These are phyloP conservation scores for Passer domesticus DNA, from an alignment of 2,113 vertebrate species.

Conservation along the genomic window DNA sequence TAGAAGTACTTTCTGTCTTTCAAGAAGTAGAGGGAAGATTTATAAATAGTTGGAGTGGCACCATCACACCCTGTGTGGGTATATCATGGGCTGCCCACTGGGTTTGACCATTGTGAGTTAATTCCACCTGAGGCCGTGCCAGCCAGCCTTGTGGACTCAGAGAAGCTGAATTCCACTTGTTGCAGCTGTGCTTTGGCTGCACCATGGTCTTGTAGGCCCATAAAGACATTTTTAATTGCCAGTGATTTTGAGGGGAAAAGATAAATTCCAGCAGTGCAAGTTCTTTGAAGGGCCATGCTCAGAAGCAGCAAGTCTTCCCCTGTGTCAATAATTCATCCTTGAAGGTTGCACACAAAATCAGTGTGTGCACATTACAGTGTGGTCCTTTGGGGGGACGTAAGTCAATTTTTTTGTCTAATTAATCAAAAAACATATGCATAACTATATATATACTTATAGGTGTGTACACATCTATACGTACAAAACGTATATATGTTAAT, in stretches of 20 bases:
- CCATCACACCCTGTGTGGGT: neutral
- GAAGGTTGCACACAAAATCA: neutral
- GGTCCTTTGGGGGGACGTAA: neutral
- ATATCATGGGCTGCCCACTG: neutral
- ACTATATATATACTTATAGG: neutral
- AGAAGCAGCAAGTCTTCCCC: neutral
- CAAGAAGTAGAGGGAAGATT: neutral
- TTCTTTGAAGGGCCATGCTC: neutral
- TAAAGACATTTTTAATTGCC: neutral
- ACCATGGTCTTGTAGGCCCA: neutral
- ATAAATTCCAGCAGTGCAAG: neutral
- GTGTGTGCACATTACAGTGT: neutral
- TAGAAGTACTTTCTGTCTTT: neutral
- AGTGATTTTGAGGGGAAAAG: neutral
- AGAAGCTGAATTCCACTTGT: neutral
- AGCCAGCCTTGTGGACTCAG: neutral
- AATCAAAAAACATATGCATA: neutral
- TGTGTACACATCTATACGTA: rapidly evolving
- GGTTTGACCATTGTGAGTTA: neutral
- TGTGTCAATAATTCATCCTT: neutral
- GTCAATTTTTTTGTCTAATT: neutral
- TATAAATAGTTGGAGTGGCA: neutral
- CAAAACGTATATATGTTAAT: neutral
- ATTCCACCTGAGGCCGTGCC: neutral
- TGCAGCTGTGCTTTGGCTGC: neutral